Conservation (phyloP, 2,888 invertebrate species). For the Drosophila atripex region DNA sequence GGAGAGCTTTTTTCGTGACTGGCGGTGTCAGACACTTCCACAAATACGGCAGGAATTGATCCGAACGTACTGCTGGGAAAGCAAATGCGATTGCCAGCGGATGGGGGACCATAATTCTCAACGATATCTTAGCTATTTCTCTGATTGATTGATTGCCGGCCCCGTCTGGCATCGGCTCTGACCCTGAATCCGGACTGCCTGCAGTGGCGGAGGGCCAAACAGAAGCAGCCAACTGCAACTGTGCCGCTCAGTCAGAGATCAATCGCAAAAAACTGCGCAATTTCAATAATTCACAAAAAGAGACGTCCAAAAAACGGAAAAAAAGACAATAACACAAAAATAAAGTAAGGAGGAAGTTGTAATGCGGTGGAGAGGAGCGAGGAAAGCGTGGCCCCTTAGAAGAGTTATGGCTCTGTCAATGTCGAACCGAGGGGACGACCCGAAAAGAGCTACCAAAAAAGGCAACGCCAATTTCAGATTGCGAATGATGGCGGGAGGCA, state of each 20-base stretch:
- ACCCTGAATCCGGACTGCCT: slow-evolving; percentile 35
- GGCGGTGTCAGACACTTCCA: slow-evolving; percentile 18
- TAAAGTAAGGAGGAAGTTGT: slow-evolving; percentile 5
- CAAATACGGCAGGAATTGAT: slow-evolving; percentile 13
- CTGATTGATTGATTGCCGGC: slow-evolving; percentile 73
- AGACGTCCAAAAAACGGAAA: slow-evolving; percentile 46
- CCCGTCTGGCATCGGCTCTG: slow-evolving; percentile 45
- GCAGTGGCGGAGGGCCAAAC: slow-evolving; percentile 24
- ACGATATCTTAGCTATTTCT: slow-evolving; percentile 61
- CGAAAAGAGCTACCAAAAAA: slow-evolving; percentile 63
- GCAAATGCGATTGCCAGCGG: neutral
- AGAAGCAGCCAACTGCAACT: slow-evolving; percentile 30
- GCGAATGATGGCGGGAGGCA: slow-evolving; percentile 10
- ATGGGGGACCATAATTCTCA: slow-evolving; percentile 9
- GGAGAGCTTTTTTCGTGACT: slow-evolving; percentile 22
- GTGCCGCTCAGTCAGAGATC: slow-evolving; percentile 45
- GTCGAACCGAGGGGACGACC: slow-evolving; percentile 40
- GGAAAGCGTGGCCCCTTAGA: slow-evolving; percentile 10
- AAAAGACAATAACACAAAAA: neutral
- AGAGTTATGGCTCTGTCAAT: slow-evolving; percentile 47
- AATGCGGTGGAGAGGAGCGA: neutral
- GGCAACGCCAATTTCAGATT: slow-evolving; percentile 67
- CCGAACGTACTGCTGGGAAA: neutral
- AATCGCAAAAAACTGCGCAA: slow-evolving; percentile 69
- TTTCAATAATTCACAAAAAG: slow-evolving; percentile 78